Conservation (phyloP, 2,888 invertebrate species). For the Drosophila antonietae region DNA sequence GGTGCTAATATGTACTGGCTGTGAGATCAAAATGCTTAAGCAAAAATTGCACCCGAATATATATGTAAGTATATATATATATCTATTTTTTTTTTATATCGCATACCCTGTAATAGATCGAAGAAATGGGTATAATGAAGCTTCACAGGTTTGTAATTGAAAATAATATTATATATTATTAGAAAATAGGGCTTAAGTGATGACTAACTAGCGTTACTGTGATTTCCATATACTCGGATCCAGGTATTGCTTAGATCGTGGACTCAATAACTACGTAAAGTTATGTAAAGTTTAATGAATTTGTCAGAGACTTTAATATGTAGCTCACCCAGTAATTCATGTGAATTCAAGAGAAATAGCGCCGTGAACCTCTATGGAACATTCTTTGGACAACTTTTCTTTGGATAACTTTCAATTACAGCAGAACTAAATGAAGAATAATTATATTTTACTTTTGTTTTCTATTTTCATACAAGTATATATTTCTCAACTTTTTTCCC, state of each 20-base stretch:
- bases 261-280: neutral
- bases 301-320: neutral
- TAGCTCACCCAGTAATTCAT: too few species aligned
- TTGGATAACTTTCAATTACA: neutral
- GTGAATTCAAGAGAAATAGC: too few species aligned
- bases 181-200: neutral
- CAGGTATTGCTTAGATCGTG: neutral
- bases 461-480: neutral
- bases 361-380: neutral
- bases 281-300: neutral
- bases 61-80: neutral
- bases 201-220: neutral
- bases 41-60: conserved; percentile 5
- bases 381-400: neutral
- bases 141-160: neutral
- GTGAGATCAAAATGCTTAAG: conserved; percentile 21
- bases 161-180: neutral
- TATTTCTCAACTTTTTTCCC: too few species aligned
- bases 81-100: neutral
- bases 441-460: neutral
- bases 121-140: neutral
- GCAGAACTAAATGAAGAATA: neutral
- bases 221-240: neutral
- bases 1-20: conserved; percentile 64
- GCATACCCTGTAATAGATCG: conserved; percentile 13